These are phyloP conservation scores for Python bivittatus DNA, from an alignment of 2,113 vertebrate species.

Conservation along the genomic window DNA sequence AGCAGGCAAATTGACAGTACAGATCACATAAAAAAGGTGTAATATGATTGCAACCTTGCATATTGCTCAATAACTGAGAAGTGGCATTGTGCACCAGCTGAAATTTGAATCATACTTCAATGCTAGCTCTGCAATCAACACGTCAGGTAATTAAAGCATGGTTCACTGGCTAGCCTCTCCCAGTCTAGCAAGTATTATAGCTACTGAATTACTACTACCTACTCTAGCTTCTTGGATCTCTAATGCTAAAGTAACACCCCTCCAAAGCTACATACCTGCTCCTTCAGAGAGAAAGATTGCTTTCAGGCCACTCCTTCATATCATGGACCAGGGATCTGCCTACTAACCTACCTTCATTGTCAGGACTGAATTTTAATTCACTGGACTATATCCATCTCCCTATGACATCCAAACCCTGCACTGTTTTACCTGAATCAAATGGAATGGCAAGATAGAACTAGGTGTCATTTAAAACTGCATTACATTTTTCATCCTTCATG, in stretches of 20 bases:
- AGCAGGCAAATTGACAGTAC: background rate
- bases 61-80: background rate
- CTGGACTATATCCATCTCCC: background rate
- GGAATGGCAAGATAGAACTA: background rate
- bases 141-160: background rate
- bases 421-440: background rate
- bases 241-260: background rate
- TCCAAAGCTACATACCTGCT: background rate
- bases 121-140: background rate
- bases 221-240: background rate
- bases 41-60: background rate
- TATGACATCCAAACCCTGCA: background rate
- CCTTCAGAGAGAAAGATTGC: background rate
- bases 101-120: background rate
- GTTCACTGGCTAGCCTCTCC: background rate
- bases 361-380: background rate
- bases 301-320: background rate
- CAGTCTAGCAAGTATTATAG: background rate
- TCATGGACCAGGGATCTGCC: background rate
- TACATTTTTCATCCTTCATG: background rate
- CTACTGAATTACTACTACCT: background rate
- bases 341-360: background rate
- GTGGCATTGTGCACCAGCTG: background rate
- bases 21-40: background rate
- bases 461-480: background rate